Base-by-base conservation (phyloP, 1,140 invertebrate genomes). In the Cepaea nemoralis region DNA sequence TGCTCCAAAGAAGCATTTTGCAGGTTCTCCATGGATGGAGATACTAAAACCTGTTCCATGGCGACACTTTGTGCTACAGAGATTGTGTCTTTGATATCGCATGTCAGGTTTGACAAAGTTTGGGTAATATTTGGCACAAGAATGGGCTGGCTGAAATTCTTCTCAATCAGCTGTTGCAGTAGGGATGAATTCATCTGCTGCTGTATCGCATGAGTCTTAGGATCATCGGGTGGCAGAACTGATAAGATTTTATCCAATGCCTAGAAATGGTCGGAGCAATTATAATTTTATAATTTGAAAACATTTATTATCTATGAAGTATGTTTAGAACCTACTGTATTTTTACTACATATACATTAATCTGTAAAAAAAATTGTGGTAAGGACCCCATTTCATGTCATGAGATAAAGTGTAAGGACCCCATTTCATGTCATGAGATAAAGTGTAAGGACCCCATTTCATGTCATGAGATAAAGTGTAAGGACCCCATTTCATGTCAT, bases 181-280 rank as follows among this genome's bases (percentile, higher is more conserved):
- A 86, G 40, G 14, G 84, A 77, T 40, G 85, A 85, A 80, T 86
- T 86, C 48, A 80, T 48, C 33, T 82, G 66, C 37, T 84, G 66
- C 40, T 87, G 83, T 6, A 84, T 27, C 0, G 81, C 85, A 22
- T 77, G 83, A 22, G 81, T 50, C 66, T 87, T 87, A 3, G 85
- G 85, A 74, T 89, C 85, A 83, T 87, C 85, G 6, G 87, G 83
- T 14, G 86, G 82, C n/a, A 87, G 81, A n/a, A 82, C 84, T 1
- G 84, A 82, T 3, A 89, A 80, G 27, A 88, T 86, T 74, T 85
- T 86, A 75, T 89, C 87, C 27, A 89, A 82, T 33, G 86, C 82
- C 88, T 89, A 83, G 14, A 85, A 83, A 59, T 69, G 39, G 59
- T n/a, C n/a, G n/a, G n/a, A n/a, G n/a, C n/a, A n/a, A n/a, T n/a